phyloP scores from a whole-genome alignment of 2,113 vertebrate species.

The Hypanus sabinus region DNA sequence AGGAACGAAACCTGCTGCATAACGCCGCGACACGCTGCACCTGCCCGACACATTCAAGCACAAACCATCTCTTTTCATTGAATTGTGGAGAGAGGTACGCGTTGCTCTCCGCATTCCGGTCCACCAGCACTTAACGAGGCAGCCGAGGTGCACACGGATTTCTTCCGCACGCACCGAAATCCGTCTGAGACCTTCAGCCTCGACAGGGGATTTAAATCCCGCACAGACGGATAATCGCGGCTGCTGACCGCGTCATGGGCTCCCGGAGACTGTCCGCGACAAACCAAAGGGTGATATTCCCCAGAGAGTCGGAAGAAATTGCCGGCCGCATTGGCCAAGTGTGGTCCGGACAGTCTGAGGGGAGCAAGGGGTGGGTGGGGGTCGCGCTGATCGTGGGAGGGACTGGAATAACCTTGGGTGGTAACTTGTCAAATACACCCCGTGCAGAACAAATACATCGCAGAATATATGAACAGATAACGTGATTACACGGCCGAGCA shows the following conservation, averaged over 20 bases:
- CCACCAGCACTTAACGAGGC: not conserved
- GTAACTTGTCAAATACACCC: not conserved
- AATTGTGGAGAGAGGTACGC: not conserved
- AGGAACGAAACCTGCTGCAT: not conserved
- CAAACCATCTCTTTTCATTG: not conserved
- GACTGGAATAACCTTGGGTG: not conserved
- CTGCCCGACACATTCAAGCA: not conserved
- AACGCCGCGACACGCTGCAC: not conserved
- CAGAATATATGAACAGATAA: not conserved
- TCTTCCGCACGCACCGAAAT: not conserved
- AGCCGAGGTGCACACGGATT: not conserved
- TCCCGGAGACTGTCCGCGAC: not conserved
- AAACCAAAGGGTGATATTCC: not conserved
- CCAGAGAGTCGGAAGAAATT: not conserved
- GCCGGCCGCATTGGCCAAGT: not conserved
- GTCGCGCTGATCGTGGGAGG: too few relatives aligned
- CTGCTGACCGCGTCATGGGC: not conserved
- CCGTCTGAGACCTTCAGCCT: not conserved
- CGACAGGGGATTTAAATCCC: not conserved
- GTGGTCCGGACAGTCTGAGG: not conserved
- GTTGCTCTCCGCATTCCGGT: not conserved
- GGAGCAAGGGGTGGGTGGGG: not conserved
- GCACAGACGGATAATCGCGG: not conserved
- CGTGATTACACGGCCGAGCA: not conserved
- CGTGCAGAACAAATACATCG: not conserved